Percentiles rank a stretch among this genome's conserved stretches.
phyloP scores from a whole-genome alignment of 2,888 invertebrate genomes.

The Loripinus fragilis region DNA sequence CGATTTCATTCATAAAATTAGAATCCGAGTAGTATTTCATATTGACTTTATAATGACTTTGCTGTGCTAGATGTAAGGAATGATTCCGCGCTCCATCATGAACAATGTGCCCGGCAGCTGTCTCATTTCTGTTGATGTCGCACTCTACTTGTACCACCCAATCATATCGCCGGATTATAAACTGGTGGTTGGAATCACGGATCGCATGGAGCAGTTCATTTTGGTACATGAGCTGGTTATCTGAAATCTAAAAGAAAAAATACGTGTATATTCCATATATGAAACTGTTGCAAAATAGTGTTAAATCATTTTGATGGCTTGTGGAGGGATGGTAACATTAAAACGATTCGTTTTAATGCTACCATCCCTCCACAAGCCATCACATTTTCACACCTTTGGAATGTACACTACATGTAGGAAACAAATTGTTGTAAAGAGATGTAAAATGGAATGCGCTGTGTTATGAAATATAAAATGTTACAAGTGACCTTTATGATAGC shows the following conservation, averaged over 20 bases:
- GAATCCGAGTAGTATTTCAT: conserved; percentile 45
- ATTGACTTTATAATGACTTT: conserved; percentile 37
- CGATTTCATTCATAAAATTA: conserved; percentile 19
- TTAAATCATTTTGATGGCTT: no score
- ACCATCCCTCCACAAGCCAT: no score
- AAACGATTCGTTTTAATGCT: no score
- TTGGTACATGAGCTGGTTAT: conserved; percentile 44
- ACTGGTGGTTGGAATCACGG: conserved; percentile 56
- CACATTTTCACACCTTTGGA: no score
- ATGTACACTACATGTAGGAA: no score
- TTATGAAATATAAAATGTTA: no score
- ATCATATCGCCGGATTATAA: conserved; percentile 58
- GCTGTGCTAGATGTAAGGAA: conserved; percentile 22
- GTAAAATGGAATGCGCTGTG: no score
- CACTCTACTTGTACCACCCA: conserved; percentile 58
- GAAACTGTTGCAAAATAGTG: no score
- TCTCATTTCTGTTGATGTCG: conserved; percentile 49
- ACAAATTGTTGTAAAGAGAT: no score
- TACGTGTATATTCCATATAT: no score
- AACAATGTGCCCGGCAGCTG: conserved; percentile 37
- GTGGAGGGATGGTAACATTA: no score
- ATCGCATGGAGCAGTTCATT: conserved; percentile 61
- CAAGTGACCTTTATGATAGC: no score
- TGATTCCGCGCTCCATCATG: conserved; percentile 25
- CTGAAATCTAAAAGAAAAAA: conserved; percentile 5